A percentile compares a stretch with the other conserved stretches of the same genome.
Evolutionary conservation across 2,888 invertebrate species (phyloP).

Genomic region (Nudaria mundana): DNA sequence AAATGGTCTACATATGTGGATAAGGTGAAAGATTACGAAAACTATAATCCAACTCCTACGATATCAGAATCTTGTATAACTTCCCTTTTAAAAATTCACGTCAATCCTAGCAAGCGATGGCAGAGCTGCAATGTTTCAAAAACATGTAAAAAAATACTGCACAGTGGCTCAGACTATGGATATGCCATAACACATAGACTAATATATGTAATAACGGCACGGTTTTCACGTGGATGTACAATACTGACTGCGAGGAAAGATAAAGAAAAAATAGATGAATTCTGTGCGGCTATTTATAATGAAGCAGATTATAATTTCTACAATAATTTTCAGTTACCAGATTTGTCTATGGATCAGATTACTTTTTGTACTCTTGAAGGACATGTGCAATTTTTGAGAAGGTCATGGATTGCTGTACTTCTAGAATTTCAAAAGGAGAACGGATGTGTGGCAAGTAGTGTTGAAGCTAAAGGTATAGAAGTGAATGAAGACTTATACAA

Average conservation of each 20-base stretch:
- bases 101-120: slow-evolving; percentile 1
- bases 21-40: slow-evolving; percentile 1
- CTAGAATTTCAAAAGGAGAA: slow-evolving; percentile 35
- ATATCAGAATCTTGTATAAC: slow-evolving; percentile 7
- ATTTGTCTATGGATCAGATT: slow-evolving; percentile 51
- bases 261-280: slow-evolving; percentile 19
- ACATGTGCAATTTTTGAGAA: slow-evolving; percentile 41
- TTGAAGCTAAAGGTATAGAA: neutral
- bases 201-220: slow-evolving; percentile 3
- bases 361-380: slow-evolving; percentile 44
- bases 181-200: slow-evolving; percentile 48
- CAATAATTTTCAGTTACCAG: slow-evolving; percentile 31
- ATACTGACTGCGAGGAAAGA: slow-evolving; percentile 25
- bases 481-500: neutral
- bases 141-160: neutral
- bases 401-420: slow-evolving; percentile 38
- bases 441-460: slow-evolving; percentile 40
- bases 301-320: slow-evolving; percentile 43
- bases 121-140: neutral
- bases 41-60: slow-evolving; percentile 1
- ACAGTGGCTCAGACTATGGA: slow-evolving; percentile 36
- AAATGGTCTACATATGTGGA: slow-evolving; percentile 17
- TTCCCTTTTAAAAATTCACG: neutral
- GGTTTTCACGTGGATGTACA: slow-evolving; percentile 9
- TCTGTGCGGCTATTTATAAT: slow-evolving; percentile 35